Percentiles rank a stretch among this genome's conserved stretches.
Evolutionary conservation across 2,113 vertebrate genomes (phyloP).

Genomic region (Lasiurus cinereus): DNA sequence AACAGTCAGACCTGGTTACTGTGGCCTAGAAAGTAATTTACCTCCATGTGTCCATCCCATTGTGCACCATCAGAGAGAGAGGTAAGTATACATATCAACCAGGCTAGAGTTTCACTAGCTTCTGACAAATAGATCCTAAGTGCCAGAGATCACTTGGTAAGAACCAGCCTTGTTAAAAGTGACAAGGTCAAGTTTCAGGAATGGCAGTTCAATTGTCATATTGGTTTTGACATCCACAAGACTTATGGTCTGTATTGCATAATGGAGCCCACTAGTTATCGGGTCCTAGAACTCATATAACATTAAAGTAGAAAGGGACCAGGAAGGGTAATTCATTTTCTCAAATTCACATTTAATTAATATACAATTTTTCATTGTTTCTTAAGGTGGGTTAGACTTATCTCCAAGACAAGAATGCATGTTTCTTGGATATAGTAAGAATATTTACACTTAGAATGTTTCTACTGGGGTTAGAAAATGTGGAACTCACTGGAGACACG

Average conservation of each 20-base stretch:
- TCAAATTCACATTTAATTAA: neutral
- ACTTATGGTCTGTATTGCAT: neutral
- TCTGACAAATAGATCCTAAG: constrained; percentile 51
- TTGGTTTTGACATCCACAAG: neutral
- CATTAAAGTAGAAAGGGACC: neutral
- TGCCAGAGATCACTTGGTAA: constrained; percentile 54
- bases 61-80: neutral
- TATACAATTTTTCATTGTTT: neutral
- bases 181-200: constrained; percentile 70
- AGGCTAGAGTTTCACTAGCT: constrained; percentile 13
- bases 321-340: neutral
- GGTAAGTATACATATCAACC: neutral
- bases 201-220: constrained; percentile 53
- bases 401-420: neutral
- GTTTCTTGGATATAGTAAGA: neutral
- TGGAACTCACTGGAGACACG: neutral
- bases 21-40: neutral
- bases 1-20: neutral
- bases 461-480: neutral
- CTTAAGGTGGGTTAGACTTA: neutral
- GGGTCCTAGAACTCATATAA: neutral
- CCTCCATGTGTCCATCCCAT: neutral
- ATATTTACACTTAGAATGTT: neutral
- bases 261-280: neutral
- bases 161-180: constrained; percentile 51